Evolutionary conservation across 2,113 vertebrate genomes (phyloP).

Genomic region (Sinocyclocheilus anophthalmus): DNA sequence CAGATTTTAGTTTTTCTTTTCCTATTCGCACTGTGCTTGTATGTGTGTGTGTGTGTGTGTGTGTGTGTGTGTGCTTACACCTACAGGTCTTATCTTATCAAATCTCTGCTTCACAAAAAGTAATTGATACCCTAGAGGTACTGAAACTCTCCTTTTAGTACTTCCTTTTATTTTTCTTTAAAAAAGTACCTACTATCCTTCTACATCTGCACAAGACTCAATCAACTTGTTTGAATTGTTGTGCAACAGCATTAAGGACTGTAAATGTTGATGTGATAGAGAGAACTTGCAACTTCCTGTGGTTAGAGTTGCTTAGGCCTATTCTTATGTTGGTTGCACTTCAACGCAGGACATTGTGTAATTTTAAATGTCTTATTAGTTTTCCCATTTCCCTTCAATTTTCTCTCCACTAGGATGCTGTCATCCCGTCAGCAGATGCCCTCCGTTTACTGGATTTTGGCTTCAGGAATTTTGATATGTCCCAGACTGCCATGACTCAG

Average conservation of each 20-base stretch:
- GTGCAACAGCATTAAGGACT: neutral
- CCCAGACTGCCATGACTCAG: slow-evolving; percentile 81
- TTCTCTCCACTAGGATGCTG: slow-evolving; percentile 73
- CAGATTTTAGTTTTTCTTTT: slow-evolving; percentile 3
- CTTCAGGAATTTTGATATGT: slow-evolving; percentile 86
- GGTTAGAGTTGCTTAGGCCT: neutral
- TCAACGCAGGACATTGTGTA: slow-evolving; percentile 44
- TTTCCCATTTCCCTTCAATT: neutral
- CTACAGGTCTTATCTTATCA: slow-evolving; percentile 89
- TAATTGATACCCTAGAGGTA: slow-evolving; percentile 85
- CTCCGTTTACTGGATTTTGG: slow-evolving; percentile 84
- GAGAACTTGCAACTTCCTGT: neutral
- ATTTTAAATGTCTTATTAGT: neutral
- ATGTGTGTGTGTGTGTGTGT: neutral
- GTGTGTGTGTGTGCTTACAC: neutral
- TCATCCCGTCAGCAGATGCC: slow-evolving; percentile 84
- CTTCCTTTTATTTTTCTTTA: neutral
- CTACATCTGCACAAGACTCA: neutral
- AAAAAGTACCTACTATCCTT: neutral
- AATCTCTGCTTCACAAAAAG: slow-evolving; percentile 86
- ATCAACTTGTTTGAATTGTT: neutral
- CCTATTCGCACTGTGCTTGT: neutral
- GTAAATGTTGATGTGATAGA: neutral
- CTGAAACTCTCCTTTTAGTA: slow-evolving; percentile 25
- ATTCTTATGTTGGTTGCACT: neutral